These are phyloP conservation scores for Diplodus sargus DNA, from an alignment of 2,797 vertebrate species.

Conservation along the genomic window DNA sequence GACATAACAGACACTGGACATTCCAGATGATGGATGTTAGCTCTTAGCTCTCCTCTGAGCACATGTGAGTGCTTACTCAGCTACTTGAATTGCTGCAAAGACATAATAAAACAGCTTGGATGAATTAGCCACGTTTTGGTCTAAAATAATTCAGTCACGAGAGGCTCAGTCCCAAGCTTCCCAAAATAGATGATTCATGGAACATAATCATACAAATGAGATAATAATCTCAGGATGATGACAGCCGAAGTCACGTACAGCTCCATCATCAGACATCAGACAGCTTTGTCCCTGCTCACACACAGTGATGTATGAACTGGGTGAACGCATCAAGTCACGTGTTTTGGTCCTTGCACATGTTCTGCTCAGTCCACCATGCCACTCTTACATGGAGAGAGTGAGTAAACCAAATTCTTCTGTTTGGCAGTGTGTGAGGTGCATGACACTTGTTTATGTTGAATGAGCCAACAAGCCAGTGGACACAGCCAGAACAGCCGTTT, in stretches of 20 bases:
- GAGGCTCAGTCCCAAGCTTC: slow-evolving; percentile 13
- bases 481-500: slow-evolving; percentile 23
- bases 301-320: slow-evolving; percentile 2
- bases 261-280: no score
- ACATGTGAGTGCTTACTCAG: slow-evolving; percentile 35
- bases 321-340: slow-evolving; percentile 22
- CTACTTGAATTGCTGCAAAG: slow-evolving; percentile 23
- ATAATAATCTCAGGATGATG: not conserved
- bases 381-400: slow-evolving; percentile 35
- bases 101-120: slow-evolving; percentile 33
- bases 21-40: slow-evolving; percentile 14
- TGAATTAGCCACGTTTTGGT: slow-evolving; percentile 21
- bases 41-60: slow-evolving; percentile 3
- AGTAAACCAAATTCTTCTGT: slow-evolving; percentile 39
- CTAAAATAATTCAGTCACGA: slow-evolving; percentile 16
- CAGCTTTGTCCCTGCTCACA: not conserved
- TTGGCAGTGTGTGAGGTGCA: slow-evolving; percentile 30
- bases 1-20: slow-evolving; percentile 6
- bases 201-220: slow-evolving; percentile 18
- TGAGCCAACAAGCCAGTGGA: slow-evolving; percentile 23
- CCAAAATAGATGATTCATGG: slow-evolving; percentile 27
- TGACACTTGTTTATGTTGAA: slow-evolving; percentile 42
- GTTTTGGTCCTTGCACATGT: slow-evolving; percentile 16
- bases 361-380: slow-evolving; percentile 10
- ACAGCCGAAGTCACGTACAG: slow-evolving; percentile 3